These are phyloP conservation scores for Copidosoma floridanum DNA, from an alignment of 1,140 invertebrate genomes.

Conservation along the genomic window DNA sequence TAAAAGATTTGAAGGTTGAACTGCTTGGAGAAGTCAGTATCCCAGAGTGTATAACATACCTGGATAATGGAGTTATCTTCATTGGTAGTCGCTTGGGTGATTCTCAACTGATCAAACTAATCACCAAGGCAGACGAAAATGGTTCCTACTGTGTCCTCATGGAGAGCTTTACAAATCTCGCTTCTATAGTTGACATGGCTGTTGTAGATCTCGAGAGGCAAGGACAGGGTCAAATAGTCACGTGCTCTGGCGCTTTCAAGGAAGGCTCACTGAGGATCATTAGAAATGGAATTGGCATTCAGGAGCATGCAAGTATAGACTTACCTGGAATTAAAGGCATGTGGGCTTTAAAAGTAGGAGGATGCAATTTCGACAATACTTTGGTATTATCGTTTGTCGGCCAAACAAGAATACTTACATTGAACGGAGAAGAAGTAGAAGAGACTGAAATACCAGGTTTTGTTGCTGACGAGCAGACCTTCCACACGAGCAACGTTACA, in stretches of 20 bases:
- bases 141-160: slow-evolving; percentile 90
- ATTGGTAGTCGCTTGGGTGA: slow-evolving; percentile 95
- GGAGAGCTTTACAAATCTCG: slow-evolving; percentile 96
- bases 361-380: slow-evolving; percentile 76
- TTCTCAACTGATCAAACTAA: slow-evolving; percentile 92
- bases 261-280: slow-evolving; percentile 97
- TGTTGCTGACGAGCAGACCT: slow-evolving; percentile 86
- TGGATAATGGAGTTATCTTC: slow-evolving; percentile 98
- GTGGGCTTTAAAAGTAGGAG: slow-evolving; percentile 84
- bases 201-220: slow-evolving; percentile 93
- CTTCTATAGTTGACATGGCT: slow-evolving; percentile 97
- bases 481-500: slow-evolving; percentile 87
- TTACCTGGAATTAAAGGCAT: slow-evolving; percentile 95
- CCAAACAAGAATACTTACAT: slow-evolving; percentile 83
- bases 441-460: slow-evolving; percentile 92
- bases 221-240: slow-evolving; percentile 96
- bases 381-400: slow-evolving; percentile 92
- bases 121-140: slow-evolving; percentile 78
- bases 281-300: slow-evolving; percentile 95
- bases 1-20: slow-evolving; percentile 93
- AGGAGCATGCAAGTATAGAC: slow-evolving; percentile 97
- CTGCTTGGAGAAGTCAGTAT: slow-evolving; percentile 92
- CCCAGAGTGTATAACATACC: slow-evolving; percentile 97
- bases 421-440: slow-evolving; percentile 94
- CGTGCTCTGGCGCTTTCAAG: slow-evolving; percentile 95